Evolutionary conservation across 64 coral and sea anemone species (phyloP), one percentile per base, ranked within the genome.

Genomic region (Platygyra sinensis): DNA sequence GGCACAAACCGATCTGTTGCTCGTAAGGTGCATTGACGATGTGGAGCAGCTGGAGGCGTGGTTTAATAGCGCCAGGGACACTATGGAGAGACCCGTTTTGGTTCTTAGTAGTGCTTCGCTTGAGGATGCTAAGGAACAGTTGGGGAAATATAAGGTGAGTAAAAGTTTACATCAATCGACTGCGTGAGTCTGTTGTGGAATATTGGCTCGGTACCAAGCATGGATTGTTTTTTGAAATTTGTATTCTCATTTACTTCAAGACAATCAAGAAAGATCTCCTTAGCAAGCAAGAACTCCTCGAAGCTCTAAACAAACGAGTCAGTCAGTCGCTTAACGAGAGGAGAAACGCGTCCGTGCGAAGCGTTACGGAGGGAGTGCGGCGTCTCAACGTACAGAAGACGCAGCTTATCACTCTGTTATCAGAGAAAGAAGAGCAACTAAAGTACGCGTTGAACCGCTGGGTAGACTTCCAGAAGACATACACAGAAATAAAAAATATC

Each of bases 401-500:
- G 15, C 87, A 93, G 32, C 76, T 93, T 19, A 72, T 90, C 20
- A 80, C 32, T 8, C 29, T 90, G 30, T 30, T 96, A 36, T 87
- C 91, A 5, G 95, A 96, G 46, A 96, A 87, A 80, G 95, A 90
- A 8, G 77, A 93, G 69, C 84, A 76, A 19, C 73, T 93, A 4
- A 81, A 93, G 52, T 78, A 93, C 54, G 89, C 82, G 17, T 76
- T 96, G 13, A 93, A 86, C 75, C 91, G 91, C 11, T 96, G 95
- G 95, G 80, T 74, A 8, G 95, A 96, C 51, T 96, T 96, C 30
- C 91, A 96, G 75, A 96, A 87, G 42, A 60, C 93, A 2, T 82
- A 93, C 31, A 72, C 91, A 20, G 95, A 96, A 42, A 67, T 96
- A 18, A 96, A 90, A 51, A 90, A 73, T 31, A 93, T 96, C 67